Conservation (phyloP, 1,140 invertebrate genomes). For the Subanguina moxae region DNA sequence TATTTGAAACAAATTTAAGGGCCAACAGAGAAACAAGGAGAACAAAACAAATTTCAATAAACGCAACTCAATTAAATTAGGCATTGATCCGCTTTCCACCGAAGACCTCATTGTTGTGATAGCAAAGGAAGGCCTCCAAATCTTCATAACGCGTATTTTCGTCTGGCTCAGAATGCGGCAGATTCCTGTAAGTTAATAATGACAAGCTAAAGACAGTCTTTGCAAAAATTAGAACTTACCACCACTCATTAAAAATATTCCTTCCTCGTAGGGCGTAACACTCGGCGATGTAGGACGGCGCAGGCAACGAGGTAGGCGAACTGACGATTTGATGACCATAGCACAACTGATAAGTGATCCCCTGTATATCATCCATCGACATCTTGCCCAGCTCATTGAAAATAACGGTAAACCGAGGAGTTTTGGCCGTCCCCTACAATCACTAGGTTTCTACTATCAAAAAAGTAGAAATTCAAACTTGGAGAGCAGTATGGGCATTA, state of each 20-base stretch:
- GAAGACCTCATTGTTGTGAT: too few species aligned
- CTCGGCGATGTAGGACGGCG: conserved; percentile 13
- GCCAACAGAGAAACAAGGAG: too few species aligned
- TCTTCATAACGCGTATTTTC: too few species aligned
- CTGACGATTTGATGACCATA: conserved; percentile 25
- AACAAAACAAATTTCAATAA: too few species aligned
- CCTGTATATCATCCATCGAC: conserved; percentile 8
- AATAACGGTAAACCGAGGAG: conserved; percentile 38
- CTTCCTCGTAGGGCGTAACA: conserved; percentile 14
- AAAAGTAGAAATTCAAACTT: conserved; percentile 22
- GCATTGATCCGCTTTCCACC: too few species aligned
- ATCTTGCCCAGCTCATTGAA: conserved; percentile 25
- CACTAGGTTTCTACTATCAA: too few species aligned
- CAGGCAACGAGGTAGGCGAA: conserved; percentile 12
- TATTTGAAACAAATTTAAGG: too few species aligned
- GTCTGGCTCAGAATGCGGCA: too few species aligned
- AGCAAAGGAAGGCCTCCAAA: too few species aligned
- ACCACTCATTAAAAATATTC: conserved; percentile 8
- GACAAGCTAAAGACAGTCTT: too few species aligned
- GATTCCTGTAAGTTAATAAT: too few species aligned
- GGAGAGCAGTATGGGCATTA: conserved; percentile 34
- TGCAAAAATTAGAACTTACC: not conserved
- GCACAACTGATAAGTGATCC: conserved; percentile 14
- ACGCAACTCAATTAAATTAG: too few species aligned
- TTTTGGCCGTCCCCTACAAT: conserved; percentile 40